Evolutionary conservation across 1,140 invertebrate genomes (phyloP).

Genomic region (Sesamia nonagrioides): DNA sequence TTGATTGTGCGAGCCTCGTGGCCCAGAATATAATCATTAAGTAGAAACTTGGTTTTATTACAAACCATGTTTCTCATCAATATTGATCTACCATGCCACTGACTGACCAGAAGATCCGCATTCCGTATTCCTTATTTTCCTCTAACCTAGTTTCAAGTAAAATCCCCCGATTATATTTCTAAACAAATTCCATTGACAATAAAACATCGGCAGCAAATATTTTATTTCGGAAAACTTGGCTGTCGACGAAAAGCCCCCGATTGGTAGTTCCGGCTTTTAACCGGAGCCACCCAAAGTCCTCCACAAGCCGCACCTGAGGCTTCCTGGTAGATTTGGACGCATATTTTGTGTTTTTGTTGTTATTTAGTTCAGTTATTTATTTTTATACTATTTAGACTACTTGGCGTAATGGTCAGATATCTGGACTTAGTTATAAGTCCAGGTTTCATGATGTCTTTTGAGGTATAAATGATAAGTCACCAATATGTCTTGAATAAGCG

Average conservation of each 20-base stretch:
- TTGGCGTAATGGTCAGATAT: too few relatives aligned
- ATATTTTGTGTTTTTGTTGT: background rate
- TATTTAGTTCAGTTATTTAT: background rate
- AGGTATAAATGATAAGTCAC: too few relatives aligned
- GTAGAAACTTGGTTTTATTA: background rate
- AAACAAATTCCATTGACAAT: conserved; percentile 29
- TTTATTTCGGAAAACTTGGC: background rate
- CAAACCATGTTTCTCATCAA: background rate
- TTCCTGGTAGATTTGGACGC: background rate
- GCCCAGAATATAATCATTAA: background rate
- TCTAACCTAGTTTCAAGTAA: background rate
- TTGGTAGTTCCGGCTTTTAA: conserved; percentile 28
- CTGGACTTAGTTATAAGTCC: too few relatives aligned
- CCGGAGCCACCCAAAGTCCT: background rate
- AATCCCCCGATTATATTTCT: conserved; percentile 11
- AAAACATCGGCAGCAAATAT: conserved; percentile 19
- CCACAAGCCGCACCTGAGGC: background rate
- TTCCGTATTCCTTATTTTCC: background rate
- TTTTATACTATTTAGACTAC: background rate
- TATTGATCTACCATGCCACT: background rate
- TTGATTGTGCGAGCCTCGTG: background rate
- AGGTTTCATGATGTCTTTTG: too few relatives aligned
- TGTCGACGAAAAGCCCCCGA: background rate
- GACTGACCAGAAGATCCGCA: conserved; percentile 12
- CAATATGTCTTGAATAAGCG: too few relatives aligned